These are phyloP conservation scores for Linyphia triangularis DNA, from an alignment of 2,888 invertebrate genomes.

Conservation along the genomic window DNA sequence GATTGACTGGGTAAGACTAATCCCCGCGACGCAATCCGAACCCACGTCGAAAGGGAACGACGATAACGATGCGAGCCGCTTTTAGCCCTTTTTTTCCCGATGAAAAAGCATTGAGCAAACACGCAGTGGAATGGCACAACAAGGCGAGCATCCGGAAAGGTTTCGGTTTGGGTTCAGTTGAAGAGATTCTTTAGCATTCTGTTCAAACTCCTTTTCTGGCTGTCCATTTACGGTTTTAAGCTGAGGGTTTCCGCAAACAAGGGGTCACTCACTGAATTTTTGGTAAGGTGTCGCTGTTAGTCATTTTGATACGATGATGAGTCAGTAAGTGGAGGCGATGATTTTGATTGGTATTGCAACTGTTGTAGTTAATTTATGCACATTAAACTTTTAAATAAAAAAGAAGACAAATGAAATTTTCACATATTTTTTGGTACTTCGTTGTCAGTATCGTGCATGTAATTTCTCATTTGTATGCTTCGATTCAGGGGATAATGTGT, in stretches of 20 bases:
- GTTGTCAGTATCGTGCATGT: no score
- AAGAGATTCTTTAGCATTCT: constrained; percentile 24
- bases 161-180: constrained; percentile 50
- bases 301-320: no score
- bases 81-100: not conserved
- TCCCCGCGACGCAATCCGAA: constrained; percentile 47
- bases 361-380: no score
- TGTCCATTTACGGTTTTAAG: constrained; percentile 31
- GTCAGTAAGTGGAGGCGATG: no score
- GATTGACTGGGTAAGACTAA: constrained; percentile 71
- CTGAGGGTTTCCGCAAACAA: constrained; percentile 53
- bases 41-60: constrained; percentile 1
- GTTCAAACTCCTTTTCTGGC: constrained; percentile 17
- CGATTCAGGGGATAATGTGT: no score
- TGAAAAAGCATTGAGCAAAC: not conserved
- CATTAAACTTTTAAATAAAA: no score
- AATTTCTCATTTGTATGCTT: no score
- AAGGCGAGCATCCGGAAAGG: constrained; percentile 31
- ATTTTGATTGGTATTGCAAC: no score
- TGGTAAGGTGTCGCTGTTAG: no score
- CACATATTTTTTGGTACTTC: no score
- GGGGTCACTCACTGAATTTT: constrained; percentile 19
- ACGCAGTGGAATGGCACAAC: not conserved
- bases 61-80: not conserved
- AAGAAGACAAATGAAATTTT: no score